These are phyloP conservation scores for Ennomos fuscantarius DNA, from an alignment of 2,888 invertebrate genomes.

Conservation along the genomic window DNA sequence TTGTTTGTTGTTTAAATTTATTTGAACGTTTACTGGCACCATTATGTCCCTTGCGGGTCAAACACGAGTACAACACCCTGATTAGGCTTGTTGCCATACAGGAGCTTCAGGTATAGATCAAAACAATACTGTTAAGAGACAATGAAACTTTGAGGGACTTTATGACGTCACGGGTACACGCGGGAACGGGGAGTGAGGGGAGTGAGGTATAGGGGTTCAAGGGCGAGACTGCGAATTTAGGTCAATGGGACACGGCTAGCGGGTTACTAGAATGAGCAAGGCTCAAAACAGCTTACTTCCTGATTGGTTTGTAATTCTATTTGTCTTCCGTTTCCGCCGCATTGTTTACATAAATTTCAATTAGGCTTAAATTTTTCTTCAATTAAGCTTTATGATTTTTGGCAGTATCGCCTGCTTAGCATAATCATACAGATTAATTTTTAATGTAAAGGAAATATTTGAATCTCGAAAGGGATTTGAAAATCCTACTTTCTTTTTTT, in stretches of 20 bases:
- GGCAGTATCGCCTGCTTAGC: background rate
- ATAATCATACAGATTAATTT: too few relatives aligned
- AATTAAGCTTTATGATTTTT: background rate
- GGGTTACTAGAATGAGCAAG: conserved; percentile 47
- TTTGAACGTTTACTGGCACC: too few relatives aligned
- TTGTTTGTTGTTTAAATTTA: too few relatives aligned
- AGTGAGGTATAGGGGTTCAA: conserved; percentile 69
- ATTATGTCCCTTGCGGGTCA: too few relatives aligned
- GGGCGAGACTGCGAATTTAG: conserved; percentile 76
- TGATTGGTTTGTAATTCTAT: conserved; percentile 48
- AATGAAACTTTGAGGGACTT: conserved; percentile 60
- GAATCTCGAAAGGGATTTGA: too few relatives aligned
- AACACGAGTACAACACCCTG: too few relatives aligned
- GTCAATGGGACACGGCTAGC: conserved; percentile 74
- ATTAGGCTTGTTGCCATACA: conserved; percentile 44
- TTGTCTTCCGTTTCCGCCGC: conserved; percentile 33
- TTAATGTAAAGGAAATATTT: too few relatives aligned
- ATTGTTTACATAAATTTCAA: conserved; percentile 13
- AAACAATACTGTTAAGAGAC: conserved; percentile 56
- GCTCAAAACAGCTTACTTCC: conserved; percentile 44
- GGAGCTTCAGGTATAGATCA: conserved; percentile 42
- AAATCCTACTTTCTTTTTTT: too few relatives aligned
- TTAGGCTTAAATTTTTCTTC: background rate
- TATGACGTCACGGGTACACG: conserved; percentile 75
- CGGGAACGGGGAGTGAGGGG: conserved; percentile 40